Evolutionary conservation across 2,888 invertebrate genomes (phyloP).

Genomic region (Chrysotoxum bicinctum): DNA sequence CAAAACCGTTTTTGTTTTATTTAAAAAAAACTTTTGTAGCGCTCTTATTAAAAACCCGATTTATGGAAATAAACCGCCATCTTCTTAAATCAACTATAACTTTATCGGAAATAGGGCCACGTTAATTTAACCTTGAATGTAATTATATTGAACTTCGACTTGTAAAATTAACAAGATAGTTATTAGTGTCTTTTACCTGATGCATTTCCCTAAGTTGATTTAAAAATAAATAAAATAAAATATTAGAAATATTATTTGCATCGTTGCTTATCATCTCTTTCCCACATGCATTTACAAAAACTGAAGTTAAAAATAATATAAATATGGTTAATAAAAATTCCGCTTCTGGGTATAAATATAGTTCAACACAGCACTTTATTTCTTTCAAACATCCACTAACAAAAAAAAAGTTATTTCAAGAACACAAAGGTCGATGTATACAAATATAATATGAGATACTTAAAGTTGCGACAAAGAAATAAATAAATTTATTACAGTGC

Average conservation of each 20-base stretch:
- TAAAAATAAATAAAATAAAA: too few relatives aligned
- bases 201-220: too few relatives aligned
- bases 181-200: too few relatives aligned
- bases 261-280: neutral
- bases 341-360: neutral
- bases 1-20: too few relatives aligned
- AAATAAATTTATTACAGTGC: constrained; percentile 54
- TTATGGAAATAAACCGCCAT: too few relatives aligned
- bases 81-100: too few relatives aligned
- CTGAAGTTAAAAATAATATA: neutral
- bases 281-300: neutral
- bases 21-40: too few relatives aligned
- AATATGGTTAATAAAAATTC: neutral
- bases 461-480: constrained; percentile 47
- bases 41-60: too few relatives aligned
- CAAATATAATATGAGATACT: neutral
- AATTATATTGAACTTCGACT: too few relatives aligned
- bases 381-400: neutral
- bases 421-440: constrained; percentile 56
- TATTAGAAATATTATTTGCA: neutral
- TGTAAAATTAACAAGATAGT: too few relatives aligned
- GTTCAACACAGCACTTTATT: neutral
- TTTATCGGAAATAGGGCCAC: too few relatives aligned
- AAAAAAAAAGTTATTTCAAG: constrained; percentile 22
- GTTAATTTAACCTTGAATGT: too few relatives aligned